Evolutionary conservation across 92 coral and sea anemone genomes (phyloP), one percentile per base, ranked within the genome.

Genomic region (Plumapathes pennacea): DNA sequence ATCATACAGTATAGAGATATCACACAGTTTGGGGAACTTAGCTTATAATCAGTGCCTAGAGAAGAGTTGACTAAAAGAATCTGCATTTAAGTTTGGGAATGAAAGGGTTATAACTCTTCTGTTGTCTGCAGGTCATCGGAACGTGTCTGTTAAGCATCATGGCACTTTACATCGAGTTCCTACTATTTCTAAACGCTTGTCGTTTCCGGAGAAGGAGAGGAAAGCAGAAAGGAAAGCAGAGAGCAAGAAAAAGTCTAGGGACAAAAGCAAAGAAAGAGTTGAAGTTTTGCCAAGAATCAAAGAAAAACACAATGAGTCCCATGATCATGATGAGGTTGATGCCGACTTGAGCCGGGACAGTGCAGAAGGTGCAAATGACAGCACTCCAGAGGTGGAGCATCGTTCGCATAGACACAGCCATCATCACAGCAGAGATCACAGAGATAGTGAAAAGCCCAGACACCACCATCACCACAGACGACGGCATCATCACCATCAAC

Each of bases 111-210:
- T n/a, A n/a, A n/a, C n/a, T n/a, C n/a, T 2, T 12, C 32, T 11
- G 30, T 20, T 25, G 32, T 6, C 25, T 70, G 1, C 33, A 82
- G 89, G 29, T 60, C 82, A 75, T 34, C 76, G 89, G 17, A 62
- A 75, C 27, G 52, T 38, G n/a, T 60, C 89, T 3, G 48, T 83
- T 29, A 82, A 64, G 13, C 75, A 75, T 63, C 89, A 82, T 62
- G 89, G 42, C 51, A 83, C 89, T 23, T 57, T 82, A 45, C 83
- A 64, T 7, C 74, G 83, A 37, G 32, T 82, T 37, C 61, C 69
- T 38, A 50, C 83, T 11, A 67, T 51, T 39, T 62, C 55, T 37
- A 50, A 49, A 9, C 72, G 67, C 21, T 14, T 60, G 48, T 25
- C 56, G n/a, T n/a, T n/a, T n/a, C n/a, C n/a, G n/a, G n/a, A n/a